Percentiles rank a stretch among this genome's conserved stretches.
Conservation (phyloP, 1,140 invertebrate genomes). For the Pogonus chalceus region DNA sequence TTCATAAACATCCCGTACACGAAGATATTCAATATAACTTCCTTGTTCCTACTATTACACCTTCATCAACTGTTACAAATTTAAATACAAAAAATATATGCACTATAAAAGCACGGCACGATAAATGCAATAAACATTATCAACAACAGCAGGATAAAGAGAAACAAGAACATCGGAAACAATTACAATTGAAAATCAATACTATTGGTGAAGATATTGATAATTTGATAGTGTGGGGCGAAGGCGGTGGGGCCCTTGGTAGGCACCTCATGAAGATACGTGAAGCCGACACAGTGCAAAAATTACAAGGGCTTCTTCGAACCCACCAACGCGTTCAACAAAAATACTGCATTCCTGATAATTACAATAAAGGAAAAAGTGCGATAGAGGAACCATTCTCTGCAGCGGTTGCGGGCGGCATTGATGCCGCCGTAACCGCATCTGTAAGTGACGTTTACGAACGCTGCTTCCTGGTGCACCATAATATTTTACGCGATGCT, state of each 20-base stretch:
- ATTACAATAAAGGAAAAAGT: neutral
- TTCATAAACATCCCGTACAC: too few species aligned
- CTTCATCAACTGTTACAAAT: too few species aligned
- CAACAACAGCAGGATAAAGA: too few species aligned
- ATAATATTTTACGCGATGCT: neutral
- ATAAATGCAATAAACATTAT: too few species aligned
- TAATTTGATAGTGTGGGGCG: too few species aligned
- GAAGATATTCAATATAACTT: too few species aligned
- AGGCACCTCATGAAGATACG: slow-evolving; percentile 54
- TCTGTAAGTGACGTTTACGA: slow-evolving; percentile 23
- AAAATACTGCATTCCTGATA: too few species aligned
- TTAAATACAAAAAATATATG: too few species aligned
- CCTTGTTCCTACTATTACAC: too few species aligned
- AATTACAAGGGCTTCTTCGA: slow-evolving; percentile 36
- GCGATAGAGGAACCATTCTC: neutral
- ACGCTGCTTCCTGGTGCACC: neutral
- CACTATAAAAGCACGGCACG: too few species aligned
- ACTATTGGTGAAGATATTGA: too few species aligned
- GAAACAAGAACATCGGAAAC: too few species aligned
- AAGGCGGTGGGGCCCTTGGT: slow-evolving; percentile 38
- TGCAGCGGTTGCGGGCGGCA: neutral
- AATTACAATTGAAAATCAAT: slow-evolving; percentile 6
- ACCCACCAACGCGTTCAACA: slow-evolving; percentile 18
- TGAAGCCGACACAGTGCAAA: slow-evolving; percentile 37
- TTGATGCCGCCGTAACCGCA: neutral